These are phyloP conservation scores for Cettia cetti DNA, from an alignment of 2,113 vertebrate species.

Conservation along the genomic window DNA sequence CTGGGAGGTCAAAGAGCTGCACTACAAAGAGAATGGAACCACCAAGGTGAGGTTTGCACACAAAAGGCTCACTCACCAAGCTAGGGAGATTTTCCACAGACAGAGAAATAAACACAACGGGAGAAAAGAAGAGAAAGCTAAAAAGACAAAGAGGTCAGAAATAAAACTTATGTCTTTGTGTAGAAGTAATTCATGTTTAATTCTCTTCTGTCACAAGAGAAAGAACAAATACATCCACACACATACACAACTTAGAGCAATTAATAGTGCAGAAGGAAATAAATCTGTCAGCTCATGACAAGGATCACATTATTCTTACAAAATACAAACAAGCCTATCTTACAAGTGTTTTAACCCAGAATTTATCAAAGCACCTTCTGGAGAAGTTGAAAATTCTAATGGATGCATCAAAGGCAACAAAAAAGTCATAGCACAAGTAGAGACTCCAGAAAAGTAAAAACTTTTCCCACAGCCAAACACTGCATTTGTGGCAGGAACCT, in stretches of 20 bases:
- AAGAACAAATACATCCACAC: neutral
- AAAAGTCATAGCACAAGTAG: neutral
- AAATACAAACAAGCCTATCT: neutral
- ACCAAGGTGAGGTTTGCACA: neutral
- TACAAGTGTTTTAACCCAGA: neutral
- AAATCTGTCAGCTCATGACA: neutral
- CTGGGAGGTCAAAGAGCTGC: neutral
- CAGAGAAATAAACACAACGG: fast-evolving
- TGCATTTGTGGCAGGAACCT: neutral
- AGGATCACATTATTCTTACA: neutral
- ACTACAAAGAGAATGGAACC: fast-evolving
- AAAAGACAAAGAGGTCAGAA: neutral
- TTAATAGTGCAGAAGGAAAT: neutral
- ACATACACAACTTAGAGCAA: neutral
- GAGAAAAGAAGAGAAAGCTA: neutral
- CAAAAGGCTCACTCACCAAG: neutral
- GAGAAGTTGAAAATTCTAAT: neutral
- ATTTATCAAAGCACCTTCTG: neutral
- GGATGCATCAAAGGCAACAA: neutral
- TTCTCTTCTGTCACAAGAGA: neutral
- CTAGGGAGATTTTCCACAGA: neutral
- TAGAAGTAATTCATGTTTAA: neutral
- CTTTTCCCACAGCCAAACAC: neutral
- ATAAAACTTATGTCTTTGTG: neutral
- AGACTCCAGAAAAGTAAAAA: neutral